Evolutionary conservation across 2,797 vertebrate species (phyloP).

Genomic region (Pangasius sanitwongsei): DNA sequence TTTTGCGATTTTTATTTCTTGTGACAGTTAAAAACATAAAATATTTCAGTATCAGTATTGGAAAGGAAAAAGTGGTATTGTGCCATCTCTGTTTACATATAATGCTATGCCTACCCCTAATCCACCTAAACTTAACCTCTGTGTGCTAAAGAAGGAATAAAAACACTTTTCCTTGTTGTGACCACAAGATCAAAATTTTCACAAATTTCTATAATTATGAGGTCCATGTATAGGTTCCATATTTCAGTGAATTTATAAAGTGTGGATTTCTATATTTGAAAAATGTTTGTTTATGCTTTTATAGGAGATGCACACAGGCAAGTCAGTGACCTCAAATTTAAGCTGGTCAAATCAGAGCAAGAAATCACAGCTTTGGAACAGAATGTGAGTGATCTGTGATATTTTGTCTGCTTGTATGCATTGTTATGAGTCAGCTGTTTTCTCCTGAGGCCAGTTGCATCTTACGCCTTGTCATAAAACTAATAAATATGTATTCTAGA

Average conservation of each 20-base stretch:
- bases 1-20: background rate
- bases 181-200: too few species aligned
- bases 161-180: background rate
- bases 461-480: background rate
- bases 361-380: constrained; percentile 92
- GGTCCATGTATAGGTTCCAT: background rate
- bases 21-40: background rate
- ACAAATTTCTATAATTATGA: background rate
- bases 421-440: background rate
- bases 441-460: background rate
- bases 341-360: constrained; percentile 93
- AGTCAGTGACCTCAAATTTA: constrained; percentile 94
- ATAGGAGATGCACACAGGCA: constrained; percentile 89
- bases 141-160: background rate
- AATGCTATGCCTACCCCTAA: background rate
- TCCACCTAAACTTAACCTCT: background rate
- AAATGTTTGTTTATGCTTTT: constrained; percentile 25
- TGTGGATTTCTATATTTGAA: background rate
- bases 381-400: constrained; percentile 78
- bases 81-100: background rate
- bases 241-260: background rate
- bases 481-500: background rate
- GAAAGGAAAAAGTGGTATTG: background rate
- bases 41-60: background rate
- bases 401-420: background rate